Conservation (phyloP, 2,888 invertebrate genomes). For the Spilarctia lutea region DNA sequence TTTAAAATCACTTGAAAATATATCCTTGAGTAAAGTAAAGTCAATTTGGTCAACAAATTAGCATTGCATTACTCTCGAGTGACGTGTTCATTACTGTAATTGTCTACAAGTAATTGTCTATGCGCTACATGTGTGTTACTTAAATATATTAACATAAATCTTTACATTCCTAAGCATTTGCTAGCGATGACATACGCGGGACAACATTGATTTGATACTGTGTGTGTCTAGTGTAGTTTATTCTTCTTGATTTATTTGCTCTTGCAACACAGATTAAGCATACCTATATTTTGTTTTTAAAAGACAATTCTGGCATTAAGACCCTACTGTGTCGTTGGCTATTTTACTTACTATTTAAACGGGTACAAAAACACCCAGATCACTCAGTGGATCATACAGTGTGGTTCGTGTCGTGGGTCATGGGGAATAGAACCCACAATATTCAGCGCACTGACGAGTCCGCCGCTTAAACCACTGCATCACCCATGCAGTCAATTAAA, state of each 20-base stretch:
- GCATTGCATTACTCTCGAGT: slow-evolving; percentile 2
- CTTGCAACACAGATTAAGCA: background rate
- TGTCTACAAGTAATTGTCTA: background rate
- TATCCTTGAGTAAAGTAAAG: background rate
- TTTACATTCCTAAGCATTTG: slow-evolving; percentile 6
- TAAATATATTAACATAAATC: slow-evolving; percentile 7
- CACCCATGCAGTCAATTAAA: no score
- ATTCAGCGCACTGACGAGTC: no score
- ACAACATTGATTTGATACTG: background rate
- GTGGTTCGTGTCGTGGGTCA: no score
- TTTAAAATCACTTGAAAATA: background rate
- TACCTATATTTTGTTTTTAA: background rate
- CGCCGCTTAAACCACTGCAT: no score
- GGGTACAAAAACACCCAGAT: no score
- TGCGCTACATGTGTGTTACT: slow-evolving; percentile 1
- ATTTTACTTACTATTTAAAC: no score
- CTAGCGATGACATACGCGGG: background rate
- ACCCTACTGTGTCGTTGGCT: no score
- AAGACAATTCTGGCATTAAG: no score
- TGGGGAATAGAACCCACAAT: no score
- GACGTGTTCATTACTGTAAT: slow-evolving; percentile 1
- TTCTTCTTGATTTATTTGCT: background rate
- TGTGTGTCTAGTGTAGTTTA: background rate
- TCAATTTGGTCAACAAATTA: slow-evolving; percentile 20
- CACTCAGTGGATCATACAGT: no score